Evolutionary conservation across 1,140 invertebrate genomes (phyloP).

Genomic region (Drosophila nasuta): DNA sequence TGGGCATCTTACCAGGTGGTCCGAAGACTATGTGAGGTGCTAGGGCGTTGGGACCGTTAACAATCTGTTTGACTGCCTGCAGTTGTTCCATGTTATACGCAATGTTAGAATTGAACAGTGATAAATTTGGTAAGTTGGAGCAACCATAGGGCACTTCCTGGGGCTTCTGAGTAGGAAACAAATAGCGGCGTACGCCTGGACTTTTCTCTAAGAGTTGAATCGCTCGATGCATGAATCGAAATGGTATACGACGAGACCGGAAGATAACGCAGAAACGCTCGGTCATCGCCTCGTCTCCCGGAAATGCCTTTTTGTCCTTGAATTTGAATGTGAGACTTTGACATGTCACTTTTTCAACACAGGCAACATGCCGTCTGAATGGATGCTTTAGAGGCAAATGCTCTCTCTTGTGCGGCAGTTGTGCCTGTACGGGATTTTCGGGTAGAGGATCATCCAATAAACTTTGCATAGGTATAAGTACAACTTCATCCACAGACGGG

Average conservation of each 20-base stretch:
- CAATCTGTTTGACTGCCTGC: conserved; percentile 65
- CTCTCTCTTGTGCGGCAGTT: conserved; percentile 61
- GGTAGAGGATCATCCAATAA: conserved; percentile 31
- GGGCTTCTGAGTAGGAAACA: conserved; percentile 45
- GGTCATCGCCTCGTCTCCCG: neutral
- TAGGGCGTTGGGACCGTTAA: conserved; percentile 56
- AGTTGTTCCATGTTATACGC: conserved; percentile 63
- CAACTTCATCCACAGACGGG: conserved; percentile 62
- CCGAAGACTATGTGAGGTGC: conserved; percentile 77
- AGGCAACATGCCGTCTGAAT: conserved; percentile 43
- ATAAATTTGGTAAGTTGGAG: conserved; percentile 5
- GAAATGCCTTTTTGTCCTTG: neutral
- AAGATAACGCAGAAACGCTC: conserved; percentile 56
- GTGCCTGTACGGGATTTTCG: conserved; percentile 35
- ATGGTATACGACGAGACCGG: conserved; percentile 55
- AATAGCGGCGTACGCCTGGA: conserved; percentile 55
- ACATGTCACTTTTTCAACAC: conserved; percentile 46
- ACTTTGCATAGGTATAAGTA: conserved; percentile 66
- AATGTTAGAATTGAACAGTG: conserved; percentile 59
- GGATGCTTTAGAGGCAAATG: conserved; percentile 6
- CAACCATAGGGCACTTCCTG: neutral
- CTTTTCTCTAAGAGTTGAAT: conserved; percentile 55
- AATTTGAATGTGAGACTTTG: conserved; percentile 46
- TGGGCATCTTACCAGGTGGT: conserved; percentile 62
- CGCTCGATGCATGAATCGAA: conserved; percentile 66